phyloP scores from a whole-genome alignment of 2,888 invertebrate genomes.

The Adela reaumurella region DNA sequence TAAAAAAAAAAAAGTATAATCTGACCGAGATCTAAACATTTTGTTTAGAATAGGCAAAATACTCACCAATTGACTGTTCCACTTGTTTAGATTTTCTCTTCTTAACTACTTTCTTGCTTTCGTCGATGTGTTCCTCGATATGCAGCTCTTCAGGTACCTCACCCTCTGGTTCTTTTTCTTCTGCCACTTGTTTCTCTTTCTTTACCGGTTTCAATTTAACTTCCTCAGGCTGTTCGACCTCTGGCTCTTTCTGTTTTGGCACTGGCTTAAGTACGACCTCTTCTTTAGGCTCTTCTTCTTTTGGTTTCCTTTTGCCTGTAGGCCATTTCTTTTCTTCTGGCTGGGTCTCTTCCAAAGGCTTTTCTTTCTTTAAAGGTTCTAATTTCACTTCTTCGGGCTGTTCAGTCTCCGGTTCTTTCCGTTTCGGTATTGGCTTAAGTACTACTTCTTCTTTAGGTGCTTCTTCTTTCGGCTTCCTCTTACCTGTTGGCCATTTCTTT shows the following conservation, averaged over 20 bases:
- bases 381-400: constrained; percentile 23
- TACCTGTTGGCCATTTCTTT: constrained; percentile 16
- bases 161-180: constrained; percentile 20
- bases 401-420: constrained; percentile 21
- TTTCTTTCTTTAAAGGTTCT: constrained; percentile 13
- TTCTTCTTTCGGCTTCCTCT: constrained; percentile 21
- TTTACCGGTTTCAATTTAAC: constrained; percentile 12
- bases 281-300: constrained; percentile 17
- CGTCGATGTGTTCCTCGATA: constrained; percentile 15
- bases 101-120: constrained; percentile 15
- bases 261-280: constrained; percentile 26
- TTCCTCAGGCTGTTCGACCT: constrained; percentile 18
- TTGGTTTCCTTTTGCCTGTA: constrained; percentile 17
- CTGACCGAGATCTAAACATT: too few species aligned
- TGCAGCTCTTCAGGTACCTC: constrained; percentile 18
- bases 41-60: too few species aligned
- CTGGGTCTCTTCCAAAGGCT: constrained; percentile 13
- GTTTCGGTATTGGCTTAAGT: constrained; percentile 16
- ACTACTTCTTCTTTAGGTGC: constrained; percentile 21
- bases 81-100: constrained; percentile 19
- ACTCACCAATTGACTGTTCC: constrained; percentile 1
- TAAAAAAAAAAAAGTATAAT: too few species aligned
- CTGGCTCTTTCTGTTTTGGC: constrained; percentile 22
- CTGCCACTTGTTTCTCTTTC: constrained; percentile 14
- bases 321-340: constrained; percentile 24